These are phyloP conservation scores for Plebejus anna DNA, from an alignment of 2,888 invertebrate species.

Conservation along the genomic window DNA sequence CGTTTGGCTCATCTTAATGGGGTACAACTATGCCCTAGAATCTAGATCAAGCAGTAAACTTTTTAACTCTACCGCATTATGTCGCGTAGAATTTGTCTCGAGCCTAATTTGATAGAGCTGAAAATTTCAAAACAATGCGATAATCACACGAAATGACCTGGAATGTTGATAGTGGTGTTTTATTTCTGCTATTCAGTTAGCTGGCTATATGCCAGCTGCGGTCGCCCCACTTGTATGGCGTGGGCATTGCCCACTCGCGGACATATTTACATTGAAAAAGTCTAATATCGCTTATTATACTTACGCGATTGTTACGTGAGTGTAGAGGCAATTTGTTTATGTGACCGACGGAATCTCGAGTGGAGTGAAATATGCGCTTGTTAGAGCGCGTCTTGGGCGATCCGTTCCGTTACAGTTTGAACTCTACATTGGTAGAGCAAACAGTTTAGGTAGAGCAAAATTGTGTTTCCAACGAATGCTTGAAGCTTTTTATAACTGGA, in stretches of 20 bases:
- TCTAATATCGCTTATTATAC: conserved; percentile 5
- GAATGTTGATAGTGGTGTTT: conserved; percentile 75
- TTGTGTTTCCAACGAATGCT: neutral
- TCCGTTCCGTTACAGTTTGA: conserved; percentile 11
- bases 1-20: no score
- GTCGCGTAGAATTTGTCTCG: neutral
- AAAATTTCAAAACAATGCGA: conserved; percentile 55
- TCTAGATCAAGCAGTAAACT: neutral
- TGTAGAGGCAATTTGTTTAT: conserved; percentile 5
- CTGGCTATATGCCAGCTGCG: conserved; percentile 69
- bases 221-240: conserved; percentile 59
- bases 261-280: conserved; percentile 38
- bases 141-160: conserved; percentile 73
- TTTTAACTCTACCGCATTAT: neutral
- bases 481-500: neutral
- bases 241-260: conserved; percentile 60
- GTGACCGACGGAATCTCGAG: neutral
- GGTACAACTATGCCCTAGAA: no score
- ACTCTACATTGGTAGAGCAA: conserved; percentile 9
- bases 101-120: conserved; percentile 33
- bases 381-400: neutral
- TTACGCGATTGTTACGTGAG: conserved; percentile 16
- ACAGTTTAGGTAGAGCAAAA: neutral
- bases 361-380: neutral
- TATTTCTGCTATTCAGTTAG: conserved; percentile 72